Base-by-base conservation (phyloP, 2,888 invertebrate species). In the Noctua pronuba region DNA sequence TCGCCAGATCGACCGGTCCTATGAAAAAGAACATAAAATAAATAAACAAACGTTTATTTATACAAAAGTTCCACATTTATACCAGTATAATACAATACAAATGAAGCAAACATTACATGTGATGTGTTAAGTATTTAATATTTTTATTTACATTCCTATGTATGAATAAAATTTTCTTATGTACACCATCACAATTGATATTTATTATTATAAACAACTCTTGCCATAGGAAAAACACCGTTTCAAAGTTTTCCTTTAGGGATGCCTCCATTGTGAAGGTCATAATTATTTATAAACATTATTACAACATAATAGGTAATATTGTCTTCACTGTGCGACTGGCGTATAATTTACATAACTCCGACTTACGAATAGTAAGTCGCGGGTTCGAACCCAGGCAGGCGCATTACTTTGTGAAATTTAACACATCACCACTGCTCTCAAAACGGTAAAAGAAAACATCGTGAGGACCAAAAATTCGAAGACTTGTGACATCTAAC, bases 211-310 rank as follows among this genome's bases (percentile, higher is more conserved):
- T 70, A 70, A 52, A 73, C 16, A 44, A 41, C 38, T 55, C 6
- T n/a, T 41, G 18, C 11, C 16, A 18, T 67, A 55, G 52, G 77
- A 83, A 83, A 70, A 78, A 64, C 35, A 83, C 41, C 21, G 46
- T 49, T 67, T 28, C 46, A 52, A 66, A 70, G 46, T 65, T 71
- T 64, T 71, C 58, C 73, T 78, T 21, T n/a, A 58, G 13, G 16
- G 28, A 21, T 7, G 8, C 44, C 18, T n/a, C 28, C 10, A 67
- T 52, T 64, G 38, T 28, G 31, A 49, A 49, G 46, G n/a, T n/a
- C 13, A 55, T 60, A 49, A 38, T 24, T 24, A n/a, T 58, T n/a
- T 16, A 31, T 41, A 69, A 69, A 73, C 31, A 55, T 41, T 52
- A 24, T 31, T 10, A n/a, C 21, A 38, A 24, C 28, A 49, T 21